A percentile compares a stretch with the other conserved stretches of the same genome.
phyloP scores from a whole-genome alignment of 2,888 invertebrate species.

The Epinotia bilunana region DNA sequence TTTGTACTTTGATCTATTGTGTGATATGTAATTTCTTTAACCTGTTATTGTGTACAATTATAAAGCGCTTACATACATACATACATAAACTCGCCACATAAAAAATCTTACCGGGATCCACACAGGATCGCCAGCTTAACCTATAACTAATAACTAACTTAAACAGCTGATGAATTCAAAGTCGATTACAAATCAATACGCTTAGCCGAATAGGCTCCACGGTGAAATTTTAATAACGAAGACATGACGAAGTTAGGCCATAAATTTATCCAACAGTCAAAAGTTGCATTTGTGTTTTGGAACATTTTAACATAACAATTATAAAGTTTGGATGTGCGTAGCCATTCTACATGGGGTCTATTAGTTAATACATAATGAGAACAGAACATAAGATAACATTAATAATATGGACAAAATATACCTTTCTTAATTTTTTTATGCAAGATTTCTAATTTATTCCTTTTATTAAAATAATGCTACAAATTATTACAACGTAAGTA shows the following conservation, averaged over 20 bases:
- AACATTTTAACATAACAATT: slow-evolving; percentile 28
- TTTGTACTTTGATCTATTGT: too few relatives aligned
- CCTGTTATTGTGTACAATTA: too few relatives aligned
- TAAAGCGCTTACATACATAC: too few relatives aligned
- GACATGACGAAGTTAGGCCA: slow-evolving; percentile 52
- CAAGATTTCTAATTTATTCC: too few relatives aligned
- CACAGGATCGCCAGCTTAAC: too few relatives aligned
- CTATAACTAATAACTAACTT: too few relatives aligned
- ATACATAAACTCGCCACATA: too few relatives aligned
- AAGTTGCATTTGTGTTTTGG: slow-evolving; percentile 14
- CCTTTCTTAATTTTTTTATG: too few relatives aligned
- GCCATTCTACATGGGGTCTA: neutral
- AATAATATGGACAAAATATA: neutral
- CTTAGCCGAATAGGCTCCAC: neutral
- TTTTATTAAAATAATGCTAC: too few relatives aligned
- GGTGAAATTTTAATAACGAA: slow-evolving; percentile 11
- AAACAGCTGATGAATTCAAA: neutral
- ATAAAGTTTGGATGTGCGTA: slow-evolving; percentile 10
- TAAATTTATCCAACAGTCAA: slow-evolving; percentile 62
- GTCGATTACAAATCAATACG: neutral
- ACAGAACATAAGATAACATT: neutral
- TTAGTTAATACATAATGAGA: neutral
- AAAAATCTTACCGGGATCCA: too few relatives aligned
- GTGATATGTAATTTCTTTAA: too few relatives aligned
- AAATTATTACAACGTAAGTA: too few relatives aligned